phyloP scores from a whole-genome alignment of 2,888 invertebrate genomes.

The Sceliomorpha sp. region DNA sequence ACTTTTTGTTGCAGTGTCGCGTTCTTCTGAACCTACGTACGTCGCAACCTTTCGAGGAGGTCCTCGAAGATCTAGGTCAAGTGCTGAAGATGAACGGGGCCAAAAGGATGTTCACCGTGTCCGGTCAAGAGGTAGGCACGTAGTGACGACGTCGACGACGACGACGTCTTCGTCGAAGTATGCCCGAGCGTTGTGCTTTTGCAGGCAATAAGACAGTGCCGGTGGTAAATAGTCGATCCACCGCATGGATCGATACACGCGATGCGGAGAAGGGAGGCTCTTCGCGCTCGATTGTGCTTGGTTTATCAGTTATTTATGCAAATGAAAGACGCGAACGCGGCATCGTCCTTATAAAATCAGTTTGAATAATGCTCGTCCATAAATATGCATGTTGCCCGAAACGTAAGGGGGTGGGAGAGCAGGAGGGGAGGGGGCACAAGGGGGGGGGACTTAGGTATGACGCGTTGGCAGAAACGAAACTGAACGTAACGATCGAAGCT shows the following conservation, averaged over 20 bases:
- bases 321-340: slow-evolving; percentile 68
- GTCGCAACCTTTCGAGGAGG: slow-evolving; percentile 96
- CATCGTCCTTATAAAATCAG: slow-evolving; percentile 76
- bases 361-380: slow-evolving; percentile 76
- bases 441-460: slow-evolving; percentile 33
- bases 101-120: slow-evolving; percentile 94
- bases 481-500: slow-evolving; percentile 74
- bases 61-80: slow-evolving; percentile 94
- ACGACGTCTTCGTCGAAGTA: neutral
- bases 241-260: slow-evolving; percentile 49
- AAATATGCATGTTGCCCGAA: slow-evolving; percentile 72
- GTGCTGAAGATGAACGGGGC: slow-evolving; percentile 95
- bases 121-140: slow-evolving; percentile 90
- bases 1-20: slow-evolving; percentile 85
- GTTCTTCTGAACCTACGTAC: slow-evolving; percentile 95
- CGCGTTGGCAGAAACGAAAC: slow-evolving; percentile 58
- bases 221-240: slow-evolving; percentile 36
- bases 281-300: slow-evolving; percentile 54
- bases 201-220: slow-evolving; percentile 28
- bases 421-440: too few relatives aligned
- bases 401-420: slow-evolving; percentile 33
- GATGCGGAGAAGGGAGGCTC: slow-evolving; percentile 48
- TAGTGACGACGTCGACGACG: slow-evolving; percentile 17
- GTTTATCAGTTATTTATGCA: slow-evolving; percentile 74
- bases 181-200: slow-evolving; percentile 30